Percentiles rank a stretch among this genome's conserved stretches.
phyloP scores from a whole-genome alignment of 1,140 invertebrate genomes.

The Drosophila novamexicana region DNA sequence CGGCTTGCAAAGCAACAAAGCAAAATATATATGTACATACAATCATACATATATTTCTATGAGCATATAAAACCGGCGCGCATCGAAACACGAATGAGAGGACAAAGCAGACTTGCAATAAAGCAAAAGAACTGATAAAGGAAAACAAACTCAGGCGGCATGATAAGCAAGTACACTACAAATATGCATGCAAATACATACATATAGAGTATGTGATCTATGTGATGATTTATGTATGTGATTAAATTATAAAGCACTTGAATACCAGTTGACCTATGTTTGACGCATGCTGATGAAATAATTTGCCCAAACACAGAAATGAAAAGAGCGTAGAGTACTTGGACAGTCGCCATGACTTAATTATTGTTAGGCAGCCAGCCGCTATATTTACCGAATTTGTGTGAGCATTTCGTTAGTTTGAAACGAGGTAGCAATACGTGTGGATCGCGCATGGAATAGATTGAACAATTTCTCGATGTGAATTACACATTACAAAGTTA shows the following conservation, averaged over 20 bases:
- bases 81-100: background rate
- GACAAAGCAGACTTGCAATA: constrained; percentile 3
- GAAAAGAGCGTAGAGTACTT: constrained; percentile 2
- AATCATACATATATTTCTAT: background rate
- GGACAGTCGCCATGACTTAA: background rate
- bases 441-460: background rate
- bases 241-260: background rate
- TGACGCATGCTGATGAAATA: constrained; percentile 3
- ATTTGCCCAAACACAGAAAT: background rate
- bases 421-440: constrained; percentile 6
- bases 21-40: background rate
- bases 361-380: background rate
- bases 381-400: constrained; percentile 38
- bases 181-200: background rate
- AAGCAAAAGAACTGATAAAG: constrained; percentile 14
- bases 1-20: constrained; percentile 7
- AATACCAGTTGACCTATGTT: background rate
- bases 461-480: background rate
- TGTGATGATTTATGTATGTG: no score
- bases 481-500: background rate
- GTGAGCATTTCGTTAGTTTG: constrained; percentile 42
- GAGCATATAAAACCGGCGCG: background rate
- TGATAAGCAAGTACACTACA: background rate
- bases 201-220: no score
- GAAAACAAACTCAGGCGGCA: background rate